phyloP scores from a whole-genome alignment of 2,797 vertebrate genomes.

The Oryzias sinensis region DNA sequence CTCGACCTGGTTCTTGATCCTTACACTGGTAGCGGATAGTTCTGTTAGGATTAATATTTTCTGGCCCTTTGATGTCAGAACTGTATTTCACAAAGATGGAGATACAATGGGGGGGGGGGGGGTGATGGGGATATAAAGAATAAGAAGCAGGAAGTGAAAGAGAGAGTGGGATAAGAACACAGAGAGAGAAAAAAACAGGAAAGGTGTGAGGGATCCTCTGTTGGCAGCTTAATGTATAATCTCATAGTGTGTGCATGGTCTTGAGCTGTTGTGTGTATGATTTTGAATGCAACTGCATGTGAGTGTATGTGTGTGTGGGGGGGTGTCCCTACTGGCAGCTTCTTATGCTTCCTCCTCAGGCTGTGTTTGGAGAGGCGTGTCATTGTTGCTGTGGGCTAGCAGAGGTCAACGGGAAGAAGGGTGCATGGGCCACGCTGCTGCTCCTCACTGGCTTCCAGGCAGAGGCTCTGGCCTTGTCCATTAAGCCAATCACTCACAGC shows the following conservation, averaged over 20 bases:
- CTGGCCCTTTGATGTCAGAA: slow-evolving; percentile 81
- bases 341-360: slow-evolving; percentile 52
- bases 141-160: slow-evolving; percentile 60
- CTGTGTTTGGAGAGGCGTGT: slow-evolving; percentile 76
- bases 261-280: slow-evolving; percentile 40
- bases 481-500: slow-evolving; percentile 77
- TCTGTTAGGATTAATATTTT: slow-evolving; percentile 80
- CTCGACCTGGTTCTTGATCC: slow-evolving; percentile 78
- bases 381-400: slow-evolving; percentile 64
- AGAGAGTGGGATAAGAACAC: slow-evolving; percentile 61
- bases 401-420: slow-evolving; percentile 66
- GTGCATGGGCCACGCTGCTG: slow-evolving; percentile 58
- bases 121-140: slow-evolving; percentile 62
- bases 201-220: slow-evolving; percentile 75
- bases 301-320: slow-evolving; percentile 2
- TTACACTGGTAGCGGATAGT: slow-evolving; percentile 73
- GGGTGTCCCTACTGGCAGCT: slow-evolving; percentile 61
- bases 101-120: slow-evolving; percentile 64
- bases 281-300: slow-evolving; percentile 41
- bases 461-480: slow-evolving; percentile 69
- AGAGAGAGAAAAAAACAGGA: slow-evolving; percentile 63
- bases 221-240: slow-evolving; percentile 80
- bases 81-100: slow-evolving; percentile 74
- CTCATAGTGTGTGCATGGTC: slow-evolving; percentile 57
- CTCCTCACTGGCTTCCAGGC: slow-evolving; percentile 70